Percentiles rank a stretch among this genome's conserved stretches.
These are phyloP conservation scores for Calliopum simillimum DNA, from an alignment of 2,888 invertebrate genomes.

Conservation along the genomic window DNA sequence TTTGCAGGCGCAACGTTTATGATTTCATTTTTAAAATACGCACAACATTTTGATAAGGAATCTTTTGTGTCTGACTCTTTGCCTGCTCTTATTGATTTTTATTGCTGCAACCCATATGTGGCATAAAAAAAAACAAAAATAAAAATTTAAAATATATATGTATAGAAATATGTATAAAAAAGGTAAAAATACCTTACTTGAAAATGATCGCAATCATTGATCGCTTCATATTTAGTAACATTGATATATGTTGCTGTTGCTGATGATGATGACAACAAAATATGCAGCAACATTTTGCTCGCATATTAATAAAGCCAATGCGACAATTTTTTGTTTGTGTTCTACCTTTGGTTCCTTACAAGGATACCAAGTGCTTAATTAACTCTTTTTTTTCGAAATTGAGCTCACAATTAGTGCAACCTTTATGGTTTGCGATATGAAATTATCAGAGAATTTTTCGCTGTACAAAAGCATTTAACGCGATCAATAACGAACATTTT, in stretches of 20 bases:
- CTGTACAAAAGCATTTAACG: conserved; percentile 21
- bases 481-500: conserved; percentile 28
- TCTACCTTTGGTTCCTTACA: neutral
- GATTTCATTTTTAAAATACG: conserved; percentile 57
- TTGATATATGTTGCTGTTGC: conserved; percentile 12
- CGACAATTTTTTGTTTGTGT: conserved; percentile 11
- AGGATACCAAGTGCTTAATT: conserved; percentile 52
- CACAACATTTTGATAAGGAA: conserved; percentile 47
- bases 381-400: conserved; percentile 60
- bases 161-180: no score
- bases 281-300: conserved; percentile 41
- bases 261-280: no score
- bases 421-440: neutral
- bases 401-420: conserved; percentile 54
- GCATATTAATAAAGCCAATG: conserved; percentile 60
- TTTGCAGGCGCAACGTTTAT: conserved; percentile 50
- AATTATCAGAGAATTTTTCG: conserved; percentile 25
- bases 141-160: neutral
- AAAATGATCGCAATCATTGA: conserved; percentile 32
- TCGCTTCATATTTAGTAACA: neutral
- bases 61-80: conserved; percentile 11
- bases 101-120: conserved; percentile 30
- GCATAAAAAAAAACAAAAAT: conserved; percentile 54
- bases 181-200: no score
- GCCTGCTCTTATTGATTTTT: no score